A percentile compares a stretch with the other conserved stretches of the same genome.
These are phyloP conservation scores for Aphelinus certus DNA, from an alignment of 1,140 invertebrate species.

Conservation along the genomic window DNA sequence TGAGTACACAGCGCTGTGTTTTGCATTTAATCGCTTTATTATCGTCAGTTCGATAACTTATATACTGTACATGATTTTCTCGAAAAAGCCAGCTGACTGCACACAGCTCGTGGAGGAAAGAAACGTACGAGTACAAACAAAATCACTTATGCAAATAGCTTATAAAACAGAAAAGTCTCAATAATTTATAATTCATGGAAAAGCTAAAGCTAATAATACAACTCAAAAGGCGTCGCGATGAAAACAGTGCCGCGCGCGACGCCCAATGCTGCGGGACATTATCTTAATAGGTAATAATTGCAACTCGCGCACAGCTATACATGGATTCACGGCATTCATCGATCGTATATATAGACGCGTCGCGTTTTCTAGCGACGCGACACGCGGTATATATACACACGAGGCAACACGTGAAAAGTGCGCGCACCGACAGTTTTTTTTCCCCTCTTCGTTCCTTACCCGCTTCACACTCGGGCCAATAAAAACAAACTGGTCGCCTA, in stretches of 20 bases:
- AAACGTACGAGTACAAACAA: background rate
- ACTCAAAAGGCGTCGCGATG: slow-evolving; percentile 23
- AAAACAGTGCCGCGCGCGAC: background rate
- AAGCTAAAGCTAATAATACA: slow-evolving; percentile 39
- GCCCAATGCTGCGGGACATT: background rate
- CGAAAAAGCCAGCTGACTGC: slow-evolving; percentile 6
- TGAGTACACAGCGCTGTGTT: slow-evolving; percentile 1
- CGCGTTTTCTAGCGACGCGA: background rate
- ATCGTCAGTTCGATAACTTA: slow-evolving; percentile 24
- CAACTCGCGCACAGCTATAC: background rate
- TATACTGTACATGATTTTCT: background rate
- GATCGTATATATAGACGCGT: background rate
- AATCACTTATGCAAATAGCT: slow-evolving; percentile 8
- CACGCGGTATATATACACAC: slow-evolving; percentile 15
- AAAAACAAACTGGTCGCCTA: slow-evolving; percentile 3
- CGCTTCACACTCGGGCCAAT: slow-evolving; percentile 2
- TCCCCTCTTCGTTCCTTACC: background rate
- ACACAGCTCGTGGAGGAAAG: background rate
- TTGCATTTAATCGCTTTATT: slow-evolving; percentile 34
- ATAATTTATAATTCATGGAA: slow-evolving; percentile 28
- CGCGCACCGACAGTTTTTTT: slow-evolving; percentile 7
- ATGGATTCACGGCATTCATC: too few relatives aligned
- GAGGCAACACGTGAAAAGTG: slow-evolving; percentile 1
- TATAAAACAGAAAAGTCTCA: slow-evolving; percentile 25
- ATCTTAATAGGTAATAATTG: slow-evolving; percentile 1